phyloP scores from a whole-genome alignment of 2,113 vertebrate genomes.

The Chunga burmeisteri region DNA sequence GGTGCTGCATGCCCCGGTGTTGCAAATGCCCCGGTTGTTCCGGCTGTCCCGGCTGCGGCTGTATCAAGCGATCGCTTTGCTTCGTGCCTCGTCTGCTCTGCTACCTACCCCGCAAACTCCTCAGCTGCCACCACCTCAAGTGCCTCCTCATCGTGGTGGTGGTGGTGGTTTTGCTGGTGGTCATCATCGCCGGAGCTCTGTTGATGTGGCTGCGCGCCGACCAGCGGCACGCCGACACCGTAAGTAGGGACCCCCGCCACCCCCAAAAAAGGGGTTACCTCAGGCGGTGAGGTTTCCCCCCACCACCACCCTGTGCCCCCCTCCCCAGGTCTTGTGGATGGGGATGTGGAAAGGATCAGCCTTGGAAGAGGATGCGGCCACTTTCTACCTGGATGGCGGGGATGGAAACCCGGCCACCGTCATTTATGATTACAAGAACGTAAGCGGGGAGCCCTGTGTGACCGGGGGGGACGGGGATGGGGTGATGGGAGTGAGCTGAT shows the following conservation, averaged over 20 bases:
- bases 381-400: conserved; percentile 30
- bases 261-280: fast-evolving
- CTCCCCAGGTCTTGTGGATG: neutral
- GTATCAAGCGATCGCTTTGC: neutral
- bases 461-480: fast-evolving
- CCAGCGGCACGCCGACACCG: fast-evolving
- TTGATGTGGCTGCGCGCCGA: neutral
- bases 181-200: neutral
- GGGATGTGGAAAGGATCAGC: neutral
- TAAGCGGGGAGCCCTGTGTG: neutral
- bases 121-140: neutral
- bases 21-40: neutral
- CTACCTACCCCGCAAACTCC: conserved; percentile 48
- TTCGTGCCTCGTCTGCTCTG: conserved; percentile 27
- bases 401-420: neutral
- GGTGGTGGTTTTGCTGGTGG: conserved; percentile 17
- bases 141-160: conserved; percentile 28
- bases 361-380: neutral
- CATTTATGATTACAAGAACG: conserved; percentile 37
- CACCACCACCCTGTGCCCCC: too few relatives aligned
- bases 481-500: fast-evolving
- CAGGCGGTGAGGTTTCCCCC: fast-evolving
- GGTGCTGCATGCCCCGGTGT: conserved; percentile 27
- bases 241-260: neutral
- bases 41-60: neutral